Evolutionary conservation across 2,113 vertebrate species (phyloP).

Genomic region (Tricholaema leucomelas): DNA sequence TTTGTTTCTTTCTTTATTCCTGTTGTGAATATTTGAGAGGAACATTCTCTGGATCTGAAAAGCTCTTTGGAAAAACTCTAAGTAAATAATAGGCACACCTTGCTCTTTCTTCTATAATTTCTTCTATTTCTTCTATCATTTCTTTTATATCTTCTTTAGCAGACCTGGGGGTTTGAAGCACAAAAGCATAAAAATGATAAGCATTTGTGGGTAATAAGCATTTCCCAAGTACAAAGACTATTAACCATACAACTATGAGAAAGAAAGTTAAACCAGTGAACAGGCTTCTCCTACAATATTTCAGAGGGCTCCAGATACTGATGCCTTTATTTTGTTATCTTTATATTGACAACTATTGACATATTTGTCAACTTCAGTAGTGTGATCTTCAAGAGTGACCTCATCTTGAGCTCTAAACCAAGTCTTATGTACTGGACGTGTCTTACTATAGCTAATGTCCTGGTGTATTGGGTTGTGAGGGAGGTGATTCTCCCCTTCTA

Average conservation of each 20-base stretch:
- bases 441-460: neutral
- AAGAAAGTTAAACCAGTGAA: neutral
- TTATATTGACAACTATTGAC: neutral
- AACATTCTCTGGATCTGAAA: neutral
- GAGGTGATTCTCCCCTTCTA: too few relatives aligned
- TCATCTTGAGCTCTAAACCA: neutral
- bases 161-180: neutral
- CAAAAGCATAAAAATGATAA: neutral
- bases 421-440: neutral
- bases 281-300: neutral
- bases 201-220: neutral
- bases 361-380: neutral
- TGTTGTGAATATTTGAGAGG: neutral
- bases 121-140: rapidly evolving
- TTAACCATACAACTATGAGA: neutral
- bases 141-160: neutral
- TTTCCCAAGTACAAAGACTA: neutral
- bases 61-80: neutral
- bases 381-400: neutral
- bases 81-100: neutral
- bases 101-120: neutral
- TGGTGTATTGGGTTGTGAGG: neutral
- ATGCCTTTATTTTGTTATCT: neutral
- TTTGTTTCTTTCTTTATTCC: too few relatives aligned
- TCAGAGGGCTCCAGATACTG: neutral